These are phyloP conservation scores for Polypterus senegalus DNA, from an alignment of 2,113 vertebrate genomes.

Conservation along the genomic window DNA sequence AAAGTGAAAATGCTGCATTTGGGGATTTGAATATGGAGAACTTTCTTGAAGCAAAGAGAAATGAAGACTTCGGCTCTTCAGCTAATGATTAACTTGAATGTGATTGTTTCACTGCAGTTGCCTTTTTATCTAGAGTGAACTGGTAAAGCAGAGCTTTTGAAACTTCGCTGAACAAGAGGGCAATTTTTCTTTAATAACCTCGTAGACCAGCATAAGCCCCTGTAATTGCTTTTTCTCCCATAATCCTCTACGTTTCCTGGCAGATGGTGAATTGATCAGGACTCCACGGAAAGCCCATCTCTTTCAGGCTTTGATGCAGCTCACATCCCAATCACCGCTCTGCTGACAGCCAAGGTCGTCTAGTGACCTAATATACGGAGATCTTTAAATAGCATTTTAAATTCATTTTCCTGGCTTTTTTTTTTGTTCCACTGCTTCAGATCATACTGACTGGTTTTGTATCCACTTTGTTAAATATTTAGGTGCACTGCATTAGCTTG, in stretches of 20 bases:
- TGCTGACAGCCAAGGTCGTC: background rate
- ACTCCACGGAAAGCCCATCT: constrained; percentile 1
- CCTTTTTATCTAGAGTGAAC: too few relatives aligned
- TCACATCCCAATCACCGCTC: background rate
- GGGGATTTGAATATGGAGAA: too few relatives aligned
- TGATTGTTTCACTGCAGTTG: too few relatives aligned
- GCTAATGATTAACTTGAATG: too few relatives aligned
- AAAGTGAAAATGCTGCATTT: too few relatives aligned
- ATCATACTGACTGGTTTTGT: too few relatives aligned
- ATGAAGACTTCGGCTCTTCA: too few relatives aligned
- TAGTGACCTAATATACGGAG: background rate
- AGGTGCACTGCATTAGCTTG: too few relatives aligned
- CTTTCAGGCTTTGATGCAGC: background rate
- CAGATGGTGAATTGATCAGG: constrained; percentile 10
- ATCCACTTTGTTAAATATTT: too few relatives aligned
- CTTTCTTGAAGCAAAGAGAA: too few relatives aligned
- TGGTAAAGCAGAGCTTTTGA: constrained; percentile 18
- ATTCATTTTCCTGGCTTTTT: background rate
- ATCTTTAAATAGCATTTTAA: background rate
- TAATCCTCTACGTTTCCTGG: constrained; percentile 13
- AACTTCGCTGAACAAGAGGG: constrained; percentile 21
- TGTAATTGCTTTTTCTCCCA: constrained; percentile 20
- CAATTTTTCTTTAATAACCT: constrained; percentile 12
- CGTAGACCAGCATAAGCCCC: constrained; percentile 20
- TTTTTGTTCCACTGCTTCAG: background rate